A percentile compares a stretch with the other conserved stretches of the same genome.
phyloP scores from a whole-genome alignment of 2,888 invertebrate species.

The Parapristionchus giblindavisi region DNA sequence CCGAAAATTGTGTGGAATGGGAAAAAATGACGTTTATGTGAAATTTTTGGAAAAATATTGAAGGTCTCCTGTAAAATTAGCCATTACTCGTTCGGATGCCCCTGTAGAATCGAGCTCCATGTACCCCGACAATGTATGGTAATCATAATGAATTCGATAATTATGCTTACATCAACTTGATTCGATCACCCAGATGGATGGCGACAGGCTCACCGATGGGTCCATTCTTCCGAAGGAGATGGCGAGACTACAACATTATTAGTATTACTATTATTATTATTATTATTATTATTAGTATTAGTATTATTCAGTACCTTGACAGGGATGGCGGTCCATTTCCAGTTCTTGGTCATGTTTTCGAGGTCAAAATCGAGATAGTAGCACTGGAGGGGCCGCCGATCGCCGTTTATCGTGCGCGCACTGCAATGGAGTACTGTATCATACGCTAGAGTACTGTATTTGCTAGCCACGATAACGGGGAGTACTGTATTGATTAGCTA shows the following conservation, averaged over 20 bases:
- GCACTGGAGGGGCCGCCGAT: not conserved
- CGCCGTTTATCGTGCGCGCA: not conserved
- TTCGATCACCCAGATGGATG: not conserved
- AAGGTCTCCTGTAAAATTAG: too few relatives aligned
- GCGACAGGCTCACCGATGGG: not conserved
- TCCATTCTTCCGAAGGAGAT: not conserved
- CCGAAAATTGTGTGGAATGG: too few relatives aligned
- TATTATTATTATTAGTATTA: too few relatives aligned
- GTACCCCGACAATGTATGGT: too few relatives aligned
- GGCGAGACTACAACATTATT: not conserved
- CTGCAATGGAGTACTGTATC: not conserved
- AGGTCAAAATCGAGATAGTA: constrained; percentile 14
- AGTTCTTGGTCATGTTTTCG: not conserved
- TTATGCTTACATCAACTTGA: not conserved
- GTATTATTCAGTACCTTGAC: not conserved
- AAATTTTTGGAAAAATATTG: too few relatives aligned
- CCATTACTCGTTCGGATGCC: too few relatives aligned
- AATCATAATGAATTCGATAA: not conserved
- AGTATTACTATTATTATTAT: too few relatives aligned
- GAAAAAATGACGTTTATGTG: too few relatives aligned
- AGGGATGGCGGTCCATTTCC: constrained; percentile 9
- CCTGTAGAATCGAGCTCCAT: too few relatives aligned
- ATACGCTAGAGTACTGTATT: too few relatives aligned
- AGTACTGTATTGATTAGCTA: too few relatives aligned
- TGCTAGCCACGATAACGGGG: not conserved